These are phyloP conservation scores for Hemiprocne comata DNA, from an alignment of 2,113 vertebrate genomes.

Conservation along the genomic window DNA sequence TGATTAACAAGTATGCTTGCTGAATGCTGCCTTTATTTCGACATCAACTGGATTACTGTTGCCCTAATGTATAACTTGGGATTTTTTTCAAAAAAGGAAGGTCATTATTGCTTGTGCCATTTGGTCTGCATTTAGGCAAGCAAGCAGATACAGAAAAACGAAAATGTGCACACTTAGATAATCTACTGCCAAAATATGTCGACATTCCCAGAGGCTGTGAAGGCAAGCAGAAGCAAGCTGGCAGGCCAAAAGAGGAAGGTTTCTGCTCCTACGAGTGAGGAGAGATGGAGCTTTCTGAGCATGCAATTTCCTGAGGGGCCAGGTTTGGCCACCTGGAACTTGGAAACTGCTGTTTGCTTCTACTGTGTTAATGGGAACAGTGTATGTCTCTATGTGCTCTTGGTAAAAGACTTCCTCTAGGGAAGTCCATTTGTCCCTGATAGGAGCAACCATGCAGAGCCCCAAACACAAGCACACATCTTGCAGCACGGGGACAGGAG, in stretches of 20 bases:
- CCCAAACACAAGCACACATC: background rate
- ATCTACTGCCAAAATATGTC: background rate
- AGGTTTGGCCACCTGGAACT: background rate
- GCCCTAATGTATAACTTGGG: background rate
- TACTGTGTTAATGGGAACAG: background rate
- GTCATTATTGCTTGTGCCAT: background rate
- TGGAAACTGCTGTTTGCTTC: background rate
- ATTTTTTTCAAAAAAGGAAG: background rate
- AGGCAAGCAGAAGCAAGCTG: background rate
- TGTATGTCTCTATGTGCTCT: rapidly evolving
- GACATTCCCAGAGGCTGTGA: background rate
- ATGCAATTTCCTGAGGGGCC: background rate
- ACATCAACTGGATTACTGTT: background rate
- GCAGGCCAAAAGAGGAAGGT: background rate
- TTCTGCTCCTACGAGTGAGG: background rate
- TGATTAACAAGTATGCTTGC: background rate
- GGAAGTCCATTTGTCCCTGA: background rate
- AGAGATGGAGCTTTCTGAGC: background rate
- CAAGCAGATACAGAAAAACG: background rate
- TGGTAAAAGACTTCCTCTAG: background rate
- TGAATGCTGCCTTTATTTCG: background rate
- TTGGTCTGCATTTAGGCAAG: background rate
- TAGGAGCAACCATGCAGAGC: background rate
- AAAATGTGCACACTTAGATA: background rate
- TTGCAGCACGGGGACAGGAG: background rate